Evolutionary conservation across 2,797 vertebrate species (phyloP).

Genomic region (Champsocephalus gunnari): DNA sequence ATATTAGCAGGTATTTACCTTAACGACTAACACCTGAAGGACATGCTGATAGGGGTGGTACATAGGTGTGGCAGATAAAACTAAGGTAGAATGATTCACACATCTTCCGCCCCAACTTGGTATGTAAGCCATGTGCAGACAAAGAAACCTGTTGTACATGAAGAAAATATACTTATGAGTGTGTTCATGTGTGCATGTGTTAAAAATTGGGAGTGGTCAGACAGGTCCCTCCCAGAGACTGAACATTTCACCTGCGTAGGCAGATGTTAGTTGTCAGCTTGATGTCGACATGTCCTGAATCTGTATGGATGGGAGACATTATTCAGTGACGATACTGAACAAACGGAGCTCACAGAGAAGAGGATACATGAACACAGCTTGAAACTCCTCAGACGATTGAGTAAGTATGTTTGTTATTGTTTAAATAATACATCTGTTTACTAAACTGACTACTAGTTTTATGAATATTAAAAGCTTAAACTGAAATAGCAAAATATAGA

Average conservation of each 20-base stretch:
- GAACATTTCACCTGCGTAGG: slow-evolving; percentile 15
- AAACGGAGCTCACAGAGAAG: slow-evolving; percentile 7
- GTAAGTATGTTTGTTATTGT: slow-evolving; percentile 54
- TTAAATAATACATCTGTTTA: not conserved
- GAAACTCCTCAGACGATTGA: slow-evolving; percentile 5
- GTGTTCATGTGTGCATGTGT: slow-evolving; percentile 28
- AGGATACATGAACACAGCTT: slow-evolving; percentile 14
- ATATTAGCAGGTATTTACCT: slow-evolving; percentile 8
- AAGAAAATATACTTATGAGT: not conserved
- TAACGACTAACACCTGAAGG: not conserved
- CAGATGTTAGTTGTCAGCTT: slow-evolving; percentile 9
- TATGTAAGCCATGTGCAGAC: slow-evolving; percentile 68
- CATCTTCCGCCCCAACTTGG: slow-evolving; percentile 69
- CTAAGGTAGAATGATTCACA: slow-evolving; percentile 57
- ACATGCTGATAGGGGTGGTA: not conserved
- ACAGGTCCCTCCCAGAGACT: slow-evolving; percentile 12
- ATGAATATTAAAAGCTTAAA: not conserved
- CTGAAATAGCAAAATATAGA: not conserved
- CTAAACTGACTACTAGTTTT: not conserved
- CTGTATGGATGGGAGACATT: slow-evolving; percentile 24
- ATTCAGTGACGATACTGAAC: slow-evolving; percentile 6
- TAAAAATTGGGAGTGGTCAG: slow-evolving; percentile 55
- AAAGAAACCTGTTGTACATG: slow-evolving; percentile 59
- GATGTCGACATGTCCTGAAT: slow-evolving; percentile 18
- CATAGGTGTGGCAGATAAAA: slow-evolving; percentile 55